These are phyloP conservation scores for Cataglyphis hispanica DNA, from an alignment of 1,140 invertebrate genomes.

Conservation along the genomic window DNA sequence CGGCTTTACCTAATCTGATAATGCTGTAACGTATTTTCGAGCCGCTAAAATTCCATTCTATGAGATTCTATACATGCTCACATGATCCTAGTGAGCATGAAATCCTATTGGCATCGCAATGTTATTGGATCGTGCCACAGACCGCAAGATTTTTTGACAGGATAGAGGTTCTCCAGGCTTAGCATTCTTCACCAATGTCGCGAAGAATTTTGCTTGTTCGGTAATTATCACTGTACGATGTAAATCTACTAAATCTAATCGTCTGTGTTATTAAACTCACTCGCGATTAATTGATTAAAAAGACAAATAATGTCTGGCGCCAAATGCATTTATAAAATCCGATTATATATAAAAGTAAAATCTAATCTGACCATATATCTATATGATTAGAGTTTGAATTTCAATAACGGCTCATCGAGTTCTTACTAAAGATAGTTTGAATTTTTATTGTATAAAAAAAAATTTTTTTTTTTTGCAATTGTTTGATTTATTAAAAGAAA, in stretches of 20 bases:
- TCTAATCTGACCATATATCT: too few relatives aligned
- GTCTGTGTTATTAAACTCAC: constrained; percentile 71
- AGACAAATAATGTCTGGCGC: too few relatives aligned
- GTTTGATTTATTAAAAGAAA: not conserved
- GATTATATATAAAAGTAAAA: too few relatives aligned
- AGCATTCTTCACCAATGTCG: constrained; percentile 70
- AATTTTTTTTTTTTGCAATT: too few relatives aligned
- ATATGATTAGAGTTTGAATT: too few relatives aligned
- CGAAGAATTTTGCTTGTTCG: constrained; percentile 58
- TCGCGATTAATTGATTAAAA: not conserved
- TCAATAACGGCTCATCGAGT: not conserved
- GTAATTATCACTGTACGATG: constrained; percentile 30
- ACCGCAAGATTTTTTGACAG: constrained; percentile 59
- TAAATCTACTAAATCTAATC: constrained; percentile 49
- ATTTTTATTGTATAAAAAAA: too few relatives aligned
- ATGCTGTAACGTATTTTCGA: constrained; percentile 35
- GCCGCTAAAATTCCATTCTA: constrained; percentile 54
- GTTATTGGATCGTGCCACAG: constrained; percentile 68
- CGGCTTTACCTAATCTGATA: constrained; percentile 15
- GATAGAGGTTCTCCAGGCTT: constrained; percentile 63
- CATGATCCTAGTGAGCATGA: constrained; percentile 6
- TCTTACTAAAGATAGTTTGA: too few relatives aligned
- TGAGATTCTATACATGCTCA: not conserved
- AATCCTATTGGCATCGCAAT: constrained; percentile 43
- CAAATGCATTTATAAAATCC: too few relatives aligned